Base-by-base conservation (phyloP, 1,140 invertebrate species). In the Rhagoletis zephyria region DNA sequence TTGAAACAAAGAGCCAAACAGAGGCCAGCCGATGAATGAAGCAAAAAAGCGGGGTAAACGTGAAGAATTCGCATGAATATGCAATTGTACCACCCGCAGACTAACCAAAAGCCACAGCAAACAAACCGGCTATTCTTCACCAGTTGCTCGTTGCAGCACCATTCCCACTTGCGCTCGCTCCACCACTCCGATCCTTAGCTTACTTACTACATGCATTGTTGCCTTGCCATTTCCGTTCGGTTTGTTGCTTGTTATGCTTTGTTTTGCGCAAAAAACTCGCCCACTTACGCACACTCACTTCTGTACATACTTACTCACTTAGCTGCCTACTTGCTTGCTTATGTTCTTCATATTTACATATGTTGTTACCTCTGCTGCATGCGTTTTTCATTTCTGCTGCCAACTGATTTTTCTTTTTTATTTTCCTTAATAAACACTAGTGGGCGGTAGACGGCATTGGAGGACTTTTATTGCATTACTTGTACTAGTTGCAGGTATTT, bases 221-320 rank as follows among this genome's bases (percentile, higher is more conserved):
- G 74, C 74, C 16, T 5, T 51, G 48, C 48, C 74, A 81, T 81
- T 81, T 81, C 74, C 74, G 74, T 59, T 81, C 45, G 74, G 74
- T 81, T 81, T 81, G n/a, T 42, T 81, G n/a, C 48, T 56, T 59
- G 74, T 4, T 81, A 16, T n/a, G 5, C n/a, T 16, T 59, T 81
- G 42, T 81, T 19, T n/a, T 81, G 64, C 14, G 10, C 14, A 30
- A 56, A 30, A 14, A 48, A 5, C 42, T 48, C 42, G 42, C 3
- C 3, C 5, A 81, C 45, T 81, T 81, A 30, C 6, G 51, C 16
- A 16, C n/a, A 56, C 74, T 51, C 51, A 81, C 4, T 74, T 56
- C 0, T 9, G 4, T 9, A 56, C 51, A 6, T n/a, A 63, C 14
- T 63, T 14, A 63, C 61, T 16, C n/a, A 63, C 61, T 63, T 14